Conservation (phyloP, 2,113 vertebrate genomes). For the Protobothrops flavoviridis region DNA sequence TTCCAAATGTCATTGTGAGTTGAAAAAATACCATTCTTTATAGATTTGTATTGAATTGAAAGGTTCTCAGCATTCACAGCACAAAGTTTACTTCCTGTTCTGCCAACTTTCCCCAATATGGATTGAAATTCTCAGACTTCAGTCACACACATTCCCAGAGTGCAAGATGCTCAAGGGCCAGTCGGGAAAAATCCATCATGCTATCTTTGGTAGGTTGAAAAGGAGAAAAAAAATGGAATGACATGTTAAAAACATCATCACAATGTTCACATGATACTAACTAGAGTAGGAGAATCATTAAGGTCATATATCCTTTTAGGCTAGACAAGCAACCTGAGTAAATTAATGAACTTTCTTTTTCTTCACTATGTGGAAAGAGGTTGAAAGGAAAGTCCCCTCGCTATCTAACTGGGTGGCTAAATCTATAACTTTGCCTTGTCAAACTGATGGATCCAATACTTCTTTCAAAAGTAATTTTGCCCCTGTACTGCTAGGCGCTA, state of each 20-base stretch:
- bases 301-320: not conserved
- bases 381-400: not conserved
- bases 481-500: not conserved
- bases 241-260: not conserved
- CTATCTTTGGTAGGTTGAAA: not conserved
- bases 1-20: constrained; percentile 23
- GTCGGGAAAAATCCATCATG: not conserved
- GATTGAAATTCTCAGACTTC: not conserved
- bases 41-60: not conserved
- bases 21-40: not conserved
- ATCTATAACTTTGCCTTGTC: not conserved
- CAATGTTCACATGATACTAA: not conserved
- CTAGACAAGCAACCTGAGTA: not conserved
- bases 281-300: not conserved
- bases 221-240: not conserved
- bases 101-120: not conserved
- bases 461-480: not conserved
- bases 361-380: not conserved
- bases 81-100: not conserved
- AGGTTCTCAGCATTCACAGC: not conserved
- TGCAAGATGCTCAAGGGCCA: not conserved
- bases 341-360: not conserved
- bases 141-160: not conserved
- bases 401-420: not conserved
- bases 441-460: not conserved